These are phyloP conservation scores for Zaprionus vittiger DNA, from an alignment of 1,140 invertebrate species.

Conservation along the genomic window DNA sequence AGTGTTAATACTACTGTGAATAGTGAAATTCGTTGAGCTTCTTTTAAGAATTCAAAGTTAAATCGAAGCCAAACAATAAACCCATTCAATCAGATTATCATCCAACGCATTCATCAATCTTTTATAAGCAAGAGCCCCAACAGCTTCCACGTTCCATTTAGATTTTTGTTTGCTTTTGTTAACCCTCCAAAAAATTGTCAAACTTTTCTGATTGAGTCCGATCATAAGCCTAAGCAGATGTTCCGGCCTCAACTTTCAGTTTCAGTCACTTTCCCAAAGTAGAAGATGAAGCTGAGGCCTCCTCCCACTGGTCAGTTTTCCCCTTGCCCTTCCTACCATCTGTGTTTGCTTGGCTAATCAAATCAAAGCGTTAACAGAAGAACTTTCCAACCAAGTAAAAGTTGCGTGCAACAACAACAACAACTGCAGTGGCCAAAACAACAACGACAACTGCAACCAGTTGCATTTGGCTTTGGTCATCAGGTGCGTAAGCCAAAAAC, in stretches of 20 bases:
- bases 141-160: constrained; percentile 17
- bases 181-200: constrained; percentile 15
- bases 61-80: neutral
- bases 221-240: constrained; percentile 20
- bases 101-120: constrained; percentile 21
- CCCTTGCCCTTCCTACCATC: neutral
- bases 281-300: neutral
- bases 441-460: constrained; percentile 15
- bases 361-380: constrained; percentile 59
- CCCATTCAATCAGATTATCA: constrained; percentile 12
- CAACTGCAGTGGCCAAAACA: constrained; percentile 6
- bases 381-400: constrained; percentile 59
- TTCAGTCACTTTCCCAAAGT: constrained; percentile 42
- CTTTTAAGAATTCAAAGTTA: neutral
- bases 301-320: too few species aligned
- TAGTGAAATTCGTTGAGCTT: neutral
- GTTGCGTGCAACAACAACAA: constrained; percentile 32
- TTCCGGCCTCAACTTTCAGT: constrained; percentile 42
- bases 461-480: constrained; percentile 48
- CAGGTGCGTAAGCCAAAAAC: constrained; percentile 65
- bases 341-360: constrained; percentile 31
- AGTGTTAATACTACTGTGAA: neutral
- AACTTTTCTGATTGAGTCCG: constrained; percentile 29
- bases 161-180: constrained; percentile 15
- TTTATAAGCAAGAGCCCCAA: neutral